Percentiles rank a stretch among this genome's conserved stretches.
These are phyloP conservation scores for Drosophila neonasuta DNA, from an alignment of 2,888 invertebrate species.

Conservation along the genomic window DNA sequence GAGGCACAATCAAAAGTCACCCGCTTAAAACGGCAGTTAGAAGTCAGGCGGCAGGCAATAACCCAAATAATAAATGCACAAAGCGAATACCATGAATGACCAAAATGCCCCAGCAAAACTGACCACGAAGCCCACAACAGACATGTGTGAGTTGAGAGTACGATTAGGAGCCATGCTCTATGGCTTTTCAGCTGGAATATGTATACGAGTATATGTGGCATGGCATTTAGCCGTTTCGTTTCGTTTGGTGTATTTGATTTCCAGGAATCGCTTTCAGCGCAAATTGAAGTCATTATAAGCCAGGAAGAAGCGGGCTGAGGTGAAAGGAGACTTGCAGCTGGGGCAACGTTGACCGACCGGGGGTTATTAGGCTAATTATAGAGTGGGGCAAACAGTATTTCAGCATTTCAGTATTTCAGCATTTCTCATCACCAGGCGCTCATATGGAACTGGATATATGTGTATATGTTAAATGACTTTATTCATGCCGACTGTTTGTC, in stretches of 20 bases:
- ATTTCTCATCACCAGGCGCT: conserved; percentile 57
- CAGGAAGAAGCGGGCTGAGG: conserved; percentile 16
- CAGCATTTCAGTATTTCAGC: conserved; percentile 48
- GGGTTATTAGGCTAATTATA: conserved; percentile 79
- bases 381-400: conserved; percentile 57
- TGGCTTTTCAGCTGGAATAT: conserved; percentile 13
- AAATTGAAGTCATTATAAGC: conserved; percentile 76
- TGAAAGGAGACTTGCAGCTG: conserved; percentile 35
- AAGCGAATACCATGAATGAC: conserved; percentile 59
- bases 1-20: conserved; percentile 35
- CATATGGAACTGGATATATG: conserved; percentile 48
- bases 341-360: conserved; percentile 28
- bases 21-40: conserved; percentile 38
- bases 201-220: conserved; percentile 45
- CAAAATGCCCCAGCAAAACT: conserved; percentile 5
- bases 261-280: conserved; percentile 78
- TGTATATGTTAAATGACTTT: conserved; percentile 63
- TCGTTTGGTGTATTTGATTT: conserved; percentile 76
- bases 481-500: conserved; percentile 77
- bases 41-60: conserved; percentile 38
- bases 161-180: conserved; percentile 12
- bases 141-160: conserved; percentile 9
- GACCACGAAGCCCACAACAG: conserved; percentile 38
- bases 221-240: conserved; percentile 78
- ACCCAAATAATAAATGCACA: conserved; percentile 58